These are phyloP conservation scores for Hozukius guyotensis DNA, from an alignment of 2,797 vertebrate genomes.

Conservation along the genomic window DNA sequence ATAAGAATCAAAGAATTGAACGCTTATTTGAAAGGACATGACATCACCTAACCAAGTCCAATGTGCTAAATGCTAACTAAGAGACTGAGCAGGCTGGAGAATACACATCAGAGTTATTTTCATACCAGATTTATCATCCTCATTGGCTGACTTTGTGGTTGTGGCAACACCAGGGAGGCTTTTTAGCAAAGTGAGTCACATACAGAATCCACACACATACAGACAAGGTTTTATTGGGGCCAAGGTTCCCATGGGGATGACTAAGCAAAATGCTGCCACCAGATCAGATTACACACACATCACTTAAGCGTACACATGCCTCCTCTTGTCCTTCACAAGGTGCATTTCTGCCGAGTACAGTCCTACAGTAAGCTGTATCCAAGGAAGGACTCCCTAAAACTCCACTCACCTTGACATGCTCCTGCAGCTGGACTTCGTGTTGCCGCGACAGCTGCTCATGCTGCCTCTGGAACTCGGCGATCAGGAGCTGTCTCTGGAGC, in stretches of 20 bases:
- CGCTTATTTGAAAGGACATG: neutral
- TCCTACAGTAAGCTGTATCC: neutral
- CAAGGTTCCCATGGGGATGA: constrained; percentile 60
- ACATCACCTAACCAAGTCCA: neutral
- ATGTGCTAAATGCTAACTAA: neutral
- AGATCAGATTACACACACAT: constrained; percentile 52
- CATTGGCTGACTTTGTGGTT: constrained; percentile 21
- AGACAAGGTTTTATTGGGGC: constrained; percentile 22
- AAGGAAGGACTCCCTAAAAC: neutral
- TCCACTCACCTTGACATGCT: constrained; percentile 90
- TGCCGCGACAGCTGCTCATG: constrained; percentile 96
- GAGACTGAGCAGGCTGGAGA: constrained; percentile 9
- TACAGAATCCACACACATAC: neutral
- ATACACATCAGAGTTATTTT: constrained; percentile 31
- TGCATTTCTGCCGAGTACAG: constrained; percentile 51
- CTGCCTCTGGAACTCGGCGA: constrained; percentile 96
- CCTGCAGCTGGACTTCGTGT: constrained; percentile 94
- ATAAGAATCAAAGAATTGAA: neutral
- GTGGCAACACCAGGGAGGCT: constrained; percentile 15
- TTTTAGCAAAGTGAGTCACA: constrained; percentile 13
- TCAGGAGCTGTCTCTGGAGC: constrained; percentile 96
- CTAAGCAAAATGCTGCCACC: constrained; percentile 33
- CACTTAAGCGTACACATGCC: constrained; percentile 30
- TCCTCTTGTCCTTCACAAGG: constrained; percentile 44
- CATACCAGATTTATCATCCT: neutral